A percentile compares a stretch with the other conserved stretches of the same genome.
phyloP scores from a whole-genome alignment of 2,797 vertebrate genomes.

The Cirrhinus mrigala region DNA sequence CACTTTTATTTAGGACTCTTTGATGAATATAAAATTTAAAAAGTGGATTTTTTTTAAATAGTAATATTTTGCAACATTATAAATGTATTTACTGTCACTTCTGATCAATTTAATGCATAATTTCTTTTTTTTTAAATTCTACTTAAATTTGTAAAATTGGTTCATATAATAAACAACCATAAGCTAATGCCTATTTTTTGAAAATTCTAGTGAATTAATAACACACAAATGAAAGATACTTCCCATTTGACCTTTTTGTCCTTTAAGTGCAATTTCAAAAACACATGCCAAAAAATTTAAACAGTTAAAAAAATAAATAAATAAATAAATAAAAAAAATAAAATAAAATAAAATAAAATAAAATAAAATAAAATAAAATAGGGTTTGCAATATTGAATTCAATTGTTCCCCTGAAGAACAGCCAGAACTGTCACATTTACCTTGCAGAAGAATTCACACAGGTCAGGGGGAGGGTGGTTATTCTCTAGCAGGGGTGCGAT shows the following conservation, averaged over 20 bases:
- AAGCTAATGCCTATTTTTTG: neutral
- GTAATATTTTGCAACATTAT: neutral
- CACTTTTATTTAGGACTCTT: too few species aligned
- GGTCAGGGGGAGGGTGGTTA: conserved; percentile 97
- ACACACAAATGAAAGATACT: neutral
- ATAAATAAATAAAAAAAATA: neutral
- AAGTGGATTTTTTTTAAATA: too few species aligned
- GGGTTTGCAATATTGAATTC: neutral
- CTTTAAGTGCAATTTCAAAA: neutral
- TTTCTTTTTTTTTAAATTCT: too few species aligned
- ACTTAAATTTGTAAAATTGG: neutral
- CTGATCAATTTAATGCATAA: neutral
- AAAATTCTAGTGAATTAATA: neutral
- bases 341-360: neutral
- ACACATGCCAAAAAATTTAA: neutral
- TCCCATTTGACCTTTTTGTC: neutral
- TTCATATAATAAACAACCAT: neutral
- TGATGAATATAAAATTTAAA: too few species aligned
- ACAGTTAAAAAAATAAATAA: neutral
- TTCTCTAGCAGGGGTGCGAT: conserved; percentile 99
- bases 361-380: neutral
- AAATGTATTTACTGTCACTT: neutral
- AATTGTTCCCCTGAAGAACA: neutral
- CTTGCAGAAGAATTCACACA: conserved; percentile 99
- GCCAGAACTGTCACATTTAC: conserved; percentile 71